Conservation (phyloP, 2,797 vertebrate species). For the Pachyuromys duprasi region DNA sequence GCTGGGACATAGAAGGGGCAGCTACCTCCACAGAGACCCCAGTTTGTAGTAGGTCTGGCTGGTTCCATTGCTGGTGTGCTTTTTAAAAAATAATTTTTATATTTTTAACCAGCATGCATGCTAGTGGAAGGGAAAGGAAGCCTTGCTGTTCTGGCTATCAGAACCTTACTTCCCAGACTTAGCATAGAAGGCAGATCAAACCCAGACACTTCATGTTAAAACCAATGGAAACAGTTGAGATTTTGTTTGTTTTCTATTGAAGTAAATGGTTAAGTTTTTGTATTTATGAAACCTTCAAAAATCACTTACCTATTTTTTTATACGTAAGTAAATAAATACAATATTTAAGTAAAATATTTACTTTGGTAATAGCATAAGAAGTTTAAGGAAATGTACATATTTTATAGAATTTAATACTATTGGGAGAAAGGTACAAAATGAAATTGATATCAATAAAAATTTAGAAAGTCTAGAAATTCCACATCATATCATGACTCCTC, state of each 20-base stretch:
- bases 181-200: not conserved
- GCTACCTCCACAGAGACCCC: not conserved
- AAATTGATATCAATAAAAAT: slow-evolving; percentile 3
- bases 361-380: not conserved
- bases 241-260: not conserved
- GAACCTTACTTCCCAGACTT: not conserved
- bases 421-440: not conserved
- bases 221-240: not conserved
- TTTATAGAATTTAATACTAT: not conserved
- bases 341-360: not conserved
- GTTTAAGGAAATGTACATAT: not conserved
- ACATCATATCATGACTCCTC: not conserved
- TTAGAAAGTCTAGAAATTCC: not conserved
- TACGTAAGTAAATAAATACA: not conserved
- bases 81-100: not conserved
- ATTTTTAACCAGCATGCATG: not conserved
- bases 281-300: not conserved
- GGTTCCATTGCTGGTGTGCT: not conserved
- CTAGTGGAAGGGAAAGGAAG: not conserved
- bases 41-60: not conserved
- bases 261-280: not conserved
- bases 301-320: not conserved
- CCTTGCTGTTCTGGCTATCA: not conserved
- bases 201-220: not conserved
- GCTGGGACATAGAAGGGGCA: not conserved